These are phyloP conservation scores for Ophioninae sp. DNA, from an alignment of 2,888 invertebrate genomes.

Conservation along the genomic window DNA sequence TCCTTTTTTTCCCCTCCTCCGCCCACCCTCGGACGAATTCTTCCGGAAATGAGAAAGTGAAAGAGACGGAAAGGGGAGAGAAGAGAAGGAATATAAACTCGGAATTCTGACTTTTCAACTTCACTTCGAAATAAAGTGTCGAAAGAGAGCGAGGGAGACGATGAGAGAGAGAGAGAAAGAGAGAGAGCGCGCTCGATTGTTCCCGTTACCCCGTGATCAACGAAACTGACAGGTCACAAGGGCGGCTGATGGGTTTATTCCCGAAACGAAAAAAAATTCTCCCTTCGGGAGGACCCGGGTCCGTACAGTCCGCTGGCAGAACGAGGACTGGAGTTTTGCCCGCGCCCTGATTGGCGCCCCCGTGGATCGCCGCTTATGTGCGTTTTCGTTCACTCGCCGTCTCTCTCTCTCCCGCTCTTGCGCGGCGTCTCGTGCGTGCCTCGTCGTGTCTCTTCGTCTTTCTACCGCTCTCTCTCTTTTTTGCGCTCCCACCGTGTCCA, in stretches of 20 bases:
- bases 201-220: conserved; percentile 27
- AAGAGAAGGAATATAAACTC: conserved; percentile 3
- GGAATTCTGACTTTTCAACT: conserved; percentile 21
- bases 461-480: not conserved
- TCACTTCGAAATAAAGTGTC: conserved; percentile 16
- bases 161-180: conserved; percentile 44
- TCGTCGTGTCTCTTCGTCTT: not conserved
- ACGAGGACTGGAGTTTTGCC: conserved; percentile 55
- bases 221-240: conserved; percentile 59
- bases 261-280: conserved; percentile 23
- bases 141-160: conserved; percentile 49
- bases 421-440: not conserved
- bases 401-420: not conserved
- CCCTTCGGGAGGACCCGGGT: conserved; percentile 36
- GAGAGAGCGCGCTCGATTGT: not conserved
- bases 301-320: conserved; percentile 45
- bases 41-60: conserved; percentile 24
- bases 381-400: conserved; percentile 5
- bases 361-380: not conserved
- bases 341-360: conserved; percentile 58
- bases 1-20: conserved; percentile 7
- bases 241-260: conserved; percentile 38
- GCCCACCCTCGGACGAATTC: conserved; percentile 20
- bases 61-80: conserved; percentile 13
- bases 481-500: not conserved